Percentiles rank a stretch among this genome's conserved stretches.
Conservation (phyloP, 2,113 vertebrate species). For the Coptodon rendalli region DNA sequence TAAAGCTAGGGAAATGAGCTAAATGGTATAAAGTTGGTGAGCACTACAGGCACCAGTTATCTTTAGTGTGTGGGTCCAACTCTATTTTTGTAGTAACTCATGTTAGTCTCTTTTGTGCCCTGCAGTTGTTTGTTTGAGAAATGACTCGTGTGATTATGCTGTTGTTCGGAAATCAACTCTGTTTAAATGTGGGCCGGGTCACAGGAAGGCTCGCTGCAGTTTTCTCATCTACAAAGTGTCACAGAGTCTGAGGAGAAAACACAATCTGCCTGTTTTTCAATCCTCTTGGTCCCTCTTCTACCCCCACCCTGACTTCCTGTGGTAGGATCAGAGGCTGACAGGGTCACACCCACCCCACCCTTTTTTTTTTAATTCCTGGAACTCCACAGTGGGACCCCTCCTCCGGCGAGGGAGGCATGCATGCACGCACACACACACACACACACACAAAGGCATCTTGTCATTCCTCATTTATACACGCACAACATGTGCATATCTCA, state of each 20-base stretch:
- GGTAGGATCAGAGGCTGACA: slow-evolving; percentile 48
- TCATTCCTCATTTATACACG: slow-evolving; percentile 29
- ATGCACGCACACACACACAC: neutral
- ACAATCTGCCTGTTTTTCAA: neutral
- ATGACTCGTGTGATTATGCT: neutral
- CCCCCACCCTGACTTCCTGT: slow-evolving; percentile 66
- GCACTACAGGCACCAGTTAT: neutral
- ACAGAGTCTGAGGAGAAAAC: neutral
- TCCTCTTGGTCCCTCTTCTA: slow-evolving; percentile 10
- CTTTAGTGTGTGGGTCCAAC: neutral
- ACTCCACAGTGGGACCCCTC: slow-evolving; percentile 37
- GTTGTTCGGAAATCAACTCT: neutral
- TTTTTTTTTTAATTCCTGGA: slow-evolving; percentile 56
- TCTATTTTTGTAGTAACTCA: neutral
- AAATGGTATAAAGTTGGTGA: rapidly evolving
- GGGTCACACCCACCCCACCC: slow-evolving; percentile 75
- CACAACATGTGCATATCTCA: slow-evolving; percentile 8
- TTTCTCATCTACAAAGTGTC: neutral
- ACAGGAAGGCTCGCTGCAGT: neutral
- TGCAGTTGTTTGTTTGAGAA: neutral
- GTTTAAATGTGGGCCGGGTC: neutral
- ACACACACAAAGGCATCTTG: neutral
- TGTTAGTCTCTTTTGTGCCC: neutral
- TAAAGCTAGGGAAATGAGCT: neutral
- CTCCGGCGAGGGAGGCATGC: neutral